Base-by-base conservation (phyloP, 2,113 vertebrate genomes). In the Cavia porcellus region DNA sequence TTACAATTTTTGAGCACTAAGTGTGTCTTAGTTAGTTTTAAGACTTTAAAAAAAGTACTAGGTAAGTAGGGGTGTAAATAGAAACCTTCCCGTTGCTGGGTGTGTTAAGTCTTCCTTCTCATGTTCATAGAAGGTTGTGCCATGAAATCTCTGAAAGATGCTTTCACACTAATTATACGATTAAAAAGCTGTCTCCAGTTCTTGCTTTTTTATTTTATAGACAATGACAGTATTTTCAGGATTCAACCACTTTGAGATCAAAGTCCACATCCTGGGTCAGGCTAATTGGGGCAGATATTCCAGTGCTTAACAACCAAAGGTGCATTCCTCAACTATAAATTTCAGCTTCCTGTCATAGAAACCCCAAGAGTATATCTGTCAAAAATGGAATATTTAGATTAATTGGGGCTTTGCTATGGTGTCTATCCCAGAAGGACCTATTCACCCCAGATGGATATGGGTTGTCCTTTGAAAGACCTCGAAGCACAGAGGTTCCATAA, bases 221-320 rank as follows among this genome's bases (percentile, higher is more conserved):
- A 97, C 89, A 98, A 97, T 97, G 95, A 87, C 84, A 79, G 42
- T 92, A 17, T 89, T 97, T 98, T 98, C 57, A 92, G 86, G 77
- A 94, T 97, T 98, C 92, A 95, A 96, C 77, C 94, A 55, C 95
- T 98, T 98, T 97, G 97, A 98, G 97, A 98, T 98, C 96, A 97
- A 97, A 98, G 97, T 97, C 70, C 96, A 96, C 64, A 97, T 96
- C 83, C 92, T 90, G 81, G 86, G 97, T 97, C 95, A 98, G 97
- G 93, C 83, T 94, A 98, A 98, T 98, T 64, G 95, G 87, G 95
- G 72, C 59, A 97, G 94, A 74, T 96, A 97, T 97, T 97, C 98
- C 88, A 95, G 83, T 92, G 95, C 87, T 97, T 97, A 97, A 93
- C 87, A 96, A 97, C 98, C 97, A 97, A 97, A 96, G 90, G 74